Evolutionary conservation across 2,113 vertebrate genomes (phyloP), one percentile per base, ranked within the genome.

Genomic region (Mugil cephalus): DNA sequence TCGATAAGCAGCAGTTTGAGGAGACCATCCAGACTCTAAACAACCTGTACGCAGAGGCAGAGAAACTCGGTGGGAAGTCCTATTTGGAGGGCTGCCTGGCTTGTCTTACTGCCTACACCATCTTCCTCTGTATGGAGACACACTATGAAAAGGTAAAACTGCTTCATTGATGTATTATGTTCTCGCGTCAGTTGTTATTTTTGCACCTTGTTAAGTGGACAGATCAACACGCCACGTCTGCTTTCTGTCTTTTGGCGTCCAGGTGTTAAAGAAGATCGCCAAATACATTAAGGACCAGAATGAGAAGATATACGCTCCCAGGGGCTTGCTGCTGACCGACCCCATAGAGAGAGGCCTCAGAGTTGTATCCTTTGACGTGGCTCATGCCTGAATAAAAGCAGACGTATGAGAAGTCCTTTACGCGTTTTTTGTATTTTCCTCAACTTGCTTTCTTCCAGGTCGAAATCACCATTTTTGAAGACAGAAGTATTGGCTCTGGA

Each of bases 41-140:
- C 73, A 98, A 96, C 80, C 95, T 99, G 69, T 99, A 97, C 34
- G 96, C 96, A 1, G 97, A 99, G 87, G 98, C 98, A 8, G 98
- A 99, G 78, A 99, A 99, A 64, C 93, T 99, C 0, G 97, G 97
- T 4, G 96, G 97, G 35, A 96, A 96, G 4, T 98, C 98, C 0
- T 99, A 99, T 24, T 89, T 99, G 15, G 98, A 99, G 83, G 97
- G 98, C 11, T 99, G 96, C 69, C 86, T 99, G 2, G 97, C 97
- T 60, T 97, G 98, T 56, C 83, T 99, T 72, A 99, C 97, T 0
- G 98, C 96, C 2, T 99, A 99, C 17, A 98, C 97, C 61, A 94
- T 99, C 88, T 99, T 99, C 86, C 79, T 99, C 52, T 99, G 98
- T 88, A 97, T 99, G 96, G 97, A 99, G 77, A 99, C 98, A 0